Evolutionary conservation across 2,113 vertebrate genomes (phyloP).

Genomic region (Petrocephalus microphthalmus): DNA sequence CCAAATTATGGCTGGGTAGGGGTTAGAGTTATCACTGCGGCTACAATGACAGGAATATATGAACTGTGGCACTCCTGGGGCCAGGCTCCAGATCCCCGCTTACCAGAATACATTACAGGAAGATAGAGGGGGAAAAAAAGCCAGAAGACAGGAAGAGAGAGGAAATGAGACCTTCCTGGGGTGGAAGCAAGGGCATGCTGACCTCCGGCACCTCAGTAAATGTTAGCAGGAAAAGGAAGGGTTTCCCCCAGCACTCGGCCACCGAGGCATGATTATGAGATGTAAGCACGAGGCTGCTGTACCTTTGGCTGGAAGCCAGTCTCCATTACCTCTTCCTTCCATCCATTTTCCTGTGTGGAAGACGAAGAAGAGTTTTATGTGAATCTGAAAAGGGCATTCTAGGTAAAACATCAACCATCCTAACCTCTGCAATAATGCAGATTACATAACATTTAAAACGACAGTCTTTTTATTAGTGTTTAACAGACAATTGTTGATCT

Average conservation of each 20-base stretch:
- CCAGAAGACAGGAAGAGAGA: neutral
- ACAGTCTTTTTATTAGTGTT: neutral
- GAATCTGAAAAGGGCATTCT: neutral
- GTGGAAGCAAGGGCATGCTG: neutral
- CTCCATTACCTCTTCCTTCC: conserved; percentile 88
- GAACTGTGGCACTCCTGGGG: neutral
- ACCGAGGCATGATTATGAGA: conserved; percentile 33
- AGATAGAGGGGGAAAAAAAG: neutral
- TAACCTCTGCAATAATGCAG: neutral
- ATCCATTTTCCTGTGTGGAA: conserved; percentile 77
- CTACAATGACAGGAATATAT: neutral
- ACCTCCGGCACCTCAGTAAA: neutral
- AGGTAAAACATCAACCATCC: neutral
- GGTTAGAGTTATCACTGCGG: neutral
- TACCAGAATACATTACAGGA: neutral
- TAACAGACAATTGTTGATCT: neutral
- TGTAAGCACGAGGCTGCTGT: conserved; percentile 31
- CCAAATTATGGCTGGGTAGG: neutral
- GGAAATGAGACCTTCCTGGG: neutral
- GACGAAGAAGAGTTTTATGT: neutral
- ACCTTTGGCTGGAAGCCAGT: conserved; percentile 93
- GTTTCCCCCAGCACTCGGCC: neutral
- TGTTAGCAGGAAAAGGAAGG: neutral
- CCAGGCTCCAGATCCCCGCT: neutral
- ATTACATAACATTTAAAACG: neutral